Evolutionary conservation across 2,113 vertebrate genomes (phyloP).

Genomic region (Clinocottus analis): DNA sequence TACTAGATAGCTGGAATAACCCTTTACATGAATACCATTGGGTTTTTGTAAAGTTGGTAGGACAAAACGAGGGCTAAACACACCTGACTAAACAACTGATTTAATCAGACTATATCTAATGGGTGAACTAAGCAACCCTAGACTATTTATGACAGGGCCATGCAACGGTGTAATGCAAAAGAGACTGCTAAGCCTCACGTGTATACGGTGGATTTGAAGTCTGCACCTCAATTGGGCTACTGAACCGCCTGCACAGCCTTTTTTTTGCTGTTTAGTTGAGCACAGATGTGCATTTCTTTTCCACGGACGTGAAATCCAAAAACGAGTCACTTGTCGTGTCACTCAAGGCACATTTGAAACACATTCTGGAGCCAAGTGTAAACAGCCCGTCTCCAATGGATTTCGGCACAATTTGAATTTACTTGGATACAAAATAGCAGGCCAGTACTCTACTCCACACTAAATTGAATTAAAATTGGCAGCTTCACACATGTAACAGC

Average conservation of each 20-base stretch:
- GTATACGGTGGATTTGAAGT: background rate
- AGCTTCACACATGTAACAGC: background rate
- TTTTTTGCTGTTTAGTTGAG: background rate
- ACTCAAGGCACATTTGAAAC: slow-evolving; percentile 8
- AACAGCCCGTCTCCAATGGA: background rate
- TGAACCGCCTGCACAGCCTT: background rate
- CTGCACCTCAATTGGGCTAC: background rate
- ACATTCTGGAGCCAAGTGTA: slow-evolving; percentile 1
- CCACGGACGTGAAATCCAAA: slow-evolving; percentile 1
- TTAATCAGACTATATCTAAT: background rate
- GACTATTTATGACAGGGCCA: background rate
- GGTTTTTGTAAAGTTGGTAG: background rate
- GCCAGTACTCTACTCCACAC: background rate
- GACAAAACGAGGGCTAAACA: background rate
- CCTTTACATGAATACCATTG: background rate
- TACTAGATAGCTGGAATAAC: background rate
- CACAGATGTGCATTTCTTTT: slow-evolving; percentile 16
- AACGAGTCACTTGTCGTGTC: background rate
- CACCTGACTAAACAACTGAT: background rate
- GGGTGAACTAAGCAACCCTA: background rate
- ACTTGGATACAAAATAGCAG: slow-evolving; percentile 16
- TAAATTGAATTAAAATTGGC: slow-evolving; percentile 35
- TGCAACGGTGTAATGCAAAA: background rate
- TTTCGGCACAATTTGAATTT: slow-evolving; percentile 8
- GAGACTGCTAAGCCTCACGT: background rate